Conservation (phyloP, 2,113 vertebrate species). For the Gadus chalcogrammus region DNA sequence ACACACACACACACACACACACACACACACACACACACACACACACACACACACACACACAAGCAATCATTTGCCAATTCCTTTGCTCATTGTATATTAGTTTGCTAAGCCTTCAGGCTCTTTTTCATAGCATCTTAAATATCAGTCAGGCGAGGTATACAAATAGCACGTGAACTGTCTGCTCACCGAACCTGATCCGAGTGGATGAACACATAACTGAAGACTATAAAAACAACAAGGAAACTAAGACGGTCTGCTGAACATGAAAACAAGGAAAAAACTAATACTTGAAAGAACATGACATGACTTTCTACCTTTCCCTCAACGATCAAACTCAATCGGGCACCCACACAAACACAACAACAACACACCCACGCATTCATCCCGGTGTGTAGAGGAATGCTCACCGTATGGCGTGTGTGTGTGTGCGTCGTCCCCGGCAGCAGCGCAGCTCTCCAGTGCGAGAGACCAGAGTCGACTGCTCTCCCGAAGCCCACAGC, state of each 20-base stretch:
- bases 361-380: neutral
- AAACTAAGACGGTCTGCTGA: neutral
- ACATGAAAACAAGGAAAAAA: constrained; percentile 3
- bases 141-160: neutral
- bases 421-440: constrained; percentile 41
- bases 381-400: constrained; percentile 31
- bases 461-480: constrained; percentile 60
- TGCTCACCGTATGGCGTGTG: constrained; percentile 55
- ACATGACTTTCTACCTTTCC: neutral
- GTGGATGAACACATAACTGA: constrained; percentile 12
- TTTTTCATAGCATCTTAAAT: neutral
- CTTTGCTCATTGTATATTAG: neutral
- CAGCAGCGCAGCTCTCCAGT: constrained; percentile 52
- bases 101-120: neutral
- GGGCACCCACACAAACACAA: constrained; percentile 6
- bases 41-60: neutral
- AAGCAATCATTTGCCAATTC: neutral
- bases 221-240: neutral
- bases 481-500: constrained; percentile 44
- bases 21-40: too few relatives aligned
- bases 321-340: constrained; percentile 15
- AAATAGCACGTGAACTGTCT: neutral
- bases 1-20: too few relatives aligned
- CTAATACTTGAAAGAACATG: neutral
- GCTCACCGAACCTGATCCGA: neutral